phyloP scores from a whole-genome alignment of 2,113 vertebrate genomes.

The Trochalopteron elliotii region DNA sequence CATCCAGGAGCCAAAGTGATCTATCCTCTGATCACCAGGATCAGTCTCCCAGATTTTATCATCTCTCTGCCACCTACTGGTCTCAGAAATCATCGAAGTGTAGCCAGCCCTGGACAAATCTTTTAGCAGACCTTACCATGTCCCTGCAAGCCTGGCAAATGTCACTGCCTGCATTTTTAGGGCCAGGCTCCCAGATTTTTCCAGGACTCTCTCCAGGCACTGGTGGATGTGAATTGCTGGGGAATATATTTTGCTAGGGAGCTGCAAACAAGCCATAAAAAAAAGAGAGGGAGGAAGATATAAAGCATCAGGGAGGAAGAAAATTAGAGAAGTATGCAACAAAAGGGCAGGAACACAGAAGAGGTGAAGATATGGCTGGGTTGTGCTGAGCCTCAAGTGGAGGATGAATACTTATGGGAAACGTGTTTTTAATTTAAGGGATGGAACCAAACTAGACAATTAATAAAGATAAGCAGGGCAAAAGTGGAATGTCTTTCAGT shows the following conservation, averaged over 20 bases:
- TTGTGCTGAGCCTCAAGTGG: background rate
- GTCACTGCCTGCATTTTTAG: background rate
- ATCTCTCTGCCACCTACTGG: slow-evolving; percentile 22
- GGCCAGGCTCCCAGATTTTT: background rate
- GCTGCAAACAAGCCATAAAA: background rate
- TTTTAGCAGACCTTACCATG: background rate
- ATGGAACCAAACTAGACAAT: slow-evolving; percentile 18
- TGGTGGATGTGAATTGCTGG: background rate
- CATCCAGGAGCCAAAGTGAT: background rate
- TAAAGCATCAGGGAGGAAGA: background rate
- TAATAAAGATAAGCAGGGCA: slow-evolving; percentile 50
- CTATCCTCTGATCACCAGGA: background rate
- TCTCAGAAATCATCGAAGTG: background rate
- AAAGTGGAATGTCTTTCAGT: slow-evolving; percentile 10
- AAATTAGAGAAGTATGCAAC: background rate
- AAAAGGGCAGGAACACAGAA: background rate
- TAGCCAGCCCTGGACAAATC: background rate
- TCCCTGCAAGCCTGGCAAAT: background rate
- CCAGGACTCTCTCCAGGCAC: background rate
- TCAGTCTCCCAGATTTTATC: background rate
- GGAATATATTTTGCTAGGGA: background rate
- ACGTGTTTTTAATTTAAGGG: slow-evolving; percentile 12
- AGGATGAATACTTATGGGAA: slow-evolving; percentile 2
- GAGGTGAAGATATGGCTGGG: background rate
- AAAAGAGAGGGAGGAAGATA: background rate